Evolutionary conservation across 2,113 vertebrate genomes (phyloP).

Genomic region (Cyanoliseus patagonus): DNA sequence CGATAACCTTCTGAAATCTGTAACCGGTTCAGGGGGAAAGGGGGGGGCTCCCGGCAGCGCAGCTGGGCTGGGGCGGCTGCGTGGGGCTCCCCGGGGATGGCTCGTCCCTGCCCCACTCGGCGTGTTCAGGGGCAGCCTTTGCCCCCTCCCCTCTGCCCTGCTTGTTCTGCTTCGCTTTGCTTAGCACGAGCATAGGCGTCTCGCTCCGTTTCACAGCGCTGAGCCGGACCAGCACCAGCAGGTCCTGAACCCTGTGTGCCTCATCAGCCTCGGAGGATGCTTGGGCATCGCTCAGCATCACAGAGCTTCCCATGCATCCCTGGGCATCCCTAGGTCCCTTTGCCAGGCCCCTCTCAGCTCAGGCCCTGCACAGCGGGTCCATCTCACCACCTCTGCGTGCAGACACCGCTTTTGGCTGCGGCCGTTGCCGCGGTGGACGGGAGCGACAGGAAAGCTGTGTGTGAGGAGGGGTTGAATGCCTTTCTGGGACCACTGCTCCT

Average conservation of each 20-base stretch:
- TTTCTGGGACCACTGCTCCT: background rate
- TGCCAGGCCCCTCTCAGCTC: fast-evolving
- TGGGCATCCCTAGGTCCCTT: background rate
- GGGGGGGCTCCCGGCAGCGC: background rate
- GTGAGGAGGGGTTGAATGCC: background rate
- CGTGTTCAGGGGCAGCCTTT: background rate
- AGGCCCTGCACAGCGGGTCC: background rate
- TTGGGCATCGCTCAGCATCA: fast-evolving
- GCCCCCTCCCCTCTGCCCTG: background rate
- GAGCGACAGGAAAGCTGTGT: background rate
- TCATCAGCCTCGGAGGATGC: fast-evolving
- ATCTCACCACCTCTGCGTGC: background rate
- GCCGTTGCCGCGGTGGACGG: background rate
- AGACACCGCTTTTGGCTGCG: background rate
- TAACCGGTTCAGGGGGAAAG: background rate
- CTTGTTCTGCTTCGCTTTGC: background rate
- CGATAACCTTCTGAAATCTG: conserved; percentile 66
- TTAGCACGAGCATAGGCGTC: background rate
- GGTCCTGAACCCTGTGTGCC: background rate
- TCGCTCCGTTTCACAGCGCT: fast-evolving
- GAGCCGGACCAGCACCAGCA: background rate
- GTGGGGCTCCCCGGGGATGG: background rate
- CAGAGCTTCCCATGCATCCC: background rate
- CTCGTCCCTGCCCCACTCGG: background rate
- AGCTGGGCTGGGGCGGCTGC: background rate